A percentile compares a stretch with the other conserved stretches of the same genome.
Conservation (phyloP, 2,888 invertebrate species). For the Penaeus monodon region DNA sequence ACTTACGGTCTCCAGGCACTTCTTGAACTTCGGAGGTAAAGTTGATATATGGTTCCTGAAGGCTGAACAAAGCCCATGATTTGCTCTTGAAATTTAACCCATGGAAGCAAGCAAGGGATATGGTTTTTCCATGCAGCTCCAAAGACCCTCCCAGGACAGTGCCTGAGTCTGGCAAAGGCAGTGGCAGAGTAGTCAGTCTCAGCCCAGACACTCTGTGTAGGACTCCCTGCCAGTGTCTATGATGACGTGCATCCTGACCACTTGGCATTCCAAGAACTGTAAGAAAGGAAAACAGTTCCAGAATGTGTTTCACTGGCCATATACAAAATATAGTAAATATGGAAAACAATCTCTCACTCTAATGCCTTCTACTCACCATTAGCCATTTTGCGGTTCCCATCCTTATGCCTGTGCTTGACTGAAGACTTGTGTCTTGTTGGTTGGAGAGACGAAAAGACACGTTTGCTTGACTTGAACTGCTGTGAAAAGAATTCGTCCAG, state of each 20-base stretch:
- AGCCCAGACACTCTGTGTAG: slow-evolving; percentile 84
- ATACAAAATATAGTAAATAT: not conserved
- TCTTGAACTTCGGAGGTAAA: slow-evolving; percentile 95
- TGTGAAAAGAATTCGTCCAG: slow-evolving; percentile 97
- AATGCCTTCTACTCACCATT: slow-evolving; percentile 65
- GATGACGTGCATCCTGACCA: slow-evolving; percentile 69
- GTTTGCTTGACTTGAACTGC: slow-evolving; percentile 94
- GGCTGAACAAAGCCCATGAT: slow-evolving; percentile 94
- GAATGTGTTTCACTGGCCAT: not conserved
- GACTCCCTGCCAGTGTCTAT: slow-evolving; percentile 95
- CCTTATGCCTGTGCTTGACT: slow-evolving; percentile 65
- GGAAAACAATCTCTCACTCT: not conserved
- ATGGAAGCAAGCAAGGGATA: slow-evolving; percentile 96
- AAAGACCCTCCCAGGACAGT: slow-evolving; percentile 79
- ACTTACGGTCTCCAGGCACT: slow-evolving; percentile 74
- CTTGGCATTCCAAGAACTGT: slow-evolving; percentile 46
- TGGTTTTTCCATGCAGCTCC: slow-evolving; percentile 78
- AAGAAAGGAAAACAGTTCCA: not conserved
- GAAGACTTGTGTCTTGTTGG: slow-evolving; percentile 64
- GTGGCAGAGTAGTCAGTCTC: slow-evolving; percentile 76
- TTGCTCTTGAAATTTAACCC: slow-evolving; percentile 96
- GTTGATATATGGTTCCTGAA: slow-evolving; percentile 91
- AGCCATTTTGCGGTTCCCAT: slow-evolving; percentile 66
- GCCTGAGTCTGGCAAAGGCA: slow-evolving; percentile 74
- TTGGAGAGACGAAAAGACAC: slow-evolving; percentile 83